A percentile compares a stretch with the other conserved stretches of the same genome.
Evolutionary conservation across 2,888 invertebrate genomes (phyloP).

Genomic region (Graphium colonna): DNA sequence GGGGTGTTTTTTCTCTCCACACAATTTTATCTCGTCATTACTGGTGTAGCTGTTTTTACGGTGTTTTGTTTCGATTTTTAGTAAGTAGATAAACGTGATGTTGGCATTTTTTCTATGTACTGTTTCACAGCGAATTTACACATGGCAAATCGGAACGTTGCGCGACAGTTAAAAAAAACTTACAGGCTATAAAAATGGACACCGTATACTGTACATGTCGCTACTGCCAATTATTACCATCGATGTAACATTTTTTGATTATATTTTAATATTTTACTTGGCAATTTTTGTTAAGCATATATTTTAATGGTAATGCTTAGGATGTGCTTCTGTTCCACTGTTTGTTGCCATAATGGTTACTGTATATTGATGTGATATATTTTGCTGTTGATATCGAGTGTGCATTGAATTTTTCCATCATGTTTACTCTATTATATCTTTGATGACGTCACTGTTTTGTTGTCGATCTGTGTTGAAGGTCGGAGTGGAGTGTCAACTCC

Average conservation of each 20-base stretch:
- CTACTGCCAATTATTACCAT: too few species aligned
- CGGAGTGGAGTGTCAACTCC: conserved; percentile 38
- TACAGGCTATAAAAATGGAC: too few species aligned
- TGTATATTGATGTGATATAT: conserved; percentile 13
- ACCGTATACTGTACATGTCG: too few species aligned
- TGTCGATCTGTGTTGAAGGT: conserved; percentile 74
- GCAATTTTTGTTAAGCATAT: too few species aligned
- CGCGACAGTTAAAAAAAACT: neutral
- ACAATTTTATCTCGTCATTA: neutral
- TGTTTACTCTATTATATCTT: conserved; percentile 17
- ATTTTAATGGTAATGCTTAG: neutral
- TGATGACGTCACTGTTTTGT: conserved; percentile 45
- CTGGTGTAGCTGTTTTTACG: neutral
- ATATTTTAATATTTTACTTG: neutral
- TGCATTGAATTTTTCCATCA: conserved; percentile 14
- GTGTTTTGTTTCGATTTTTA: neutral
- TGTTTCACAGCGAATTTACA: conserved; percentile 40
- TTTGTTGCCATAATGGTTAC: neutral
- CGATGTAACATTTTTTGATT: neutral
- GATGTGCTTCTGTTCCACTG: conserved; percentile 1
- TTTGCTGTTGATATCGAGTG: conserved; percentile 16
- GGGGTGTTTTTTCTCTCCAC: conserved; percentile 13
- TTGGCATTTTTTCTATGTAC: conserved; percentile 47
- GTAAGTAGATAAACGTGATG: conserved; percentile 8
- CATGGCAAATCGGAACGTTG: conserved; percentile 2